Percentiles rank a stretch among this genome's conserved stretches.
Conservation (phyloP, 1,140 invertebrate species). For the Trissolcus basalis region DNA sequence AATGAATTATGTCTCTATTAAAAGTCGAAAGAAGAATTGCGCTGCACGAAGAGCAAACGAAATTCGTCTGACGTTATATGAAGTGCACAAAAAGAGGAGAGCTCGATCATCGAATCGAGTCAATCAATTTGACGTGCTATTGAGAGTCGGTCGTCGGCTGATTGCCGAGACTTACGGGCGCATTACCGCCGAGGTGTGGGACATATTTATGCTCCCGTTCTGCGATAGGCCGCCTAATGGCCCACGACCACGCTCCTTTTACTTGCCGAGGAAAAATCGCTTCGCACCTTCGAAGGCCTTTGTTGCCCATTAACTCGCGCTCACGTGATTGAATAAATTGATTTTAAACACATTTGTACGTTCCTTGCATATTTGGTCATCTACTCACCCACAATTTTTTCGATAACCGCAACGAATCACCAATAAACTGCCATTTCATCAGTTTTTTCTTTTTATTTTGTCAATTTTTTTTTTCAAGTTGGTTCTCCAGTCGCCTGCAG, state of each 20-base stretch:
- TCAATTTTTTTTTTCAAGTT: too few relatives aligned
- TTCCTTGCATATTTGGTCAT: neutral
- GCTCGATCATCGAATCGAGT: constrained; percentile 23
- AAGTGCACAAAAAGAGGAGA: too few relatives aligned
- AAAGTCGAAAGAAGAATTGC: too few relatives aligned
- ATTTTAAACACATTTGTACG: neutral
- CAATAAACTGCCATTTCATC: too few relatives aligned
- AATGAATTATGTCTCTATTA: too few relatives aligned
- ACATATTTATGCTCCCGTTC: constrained; percentile 69
- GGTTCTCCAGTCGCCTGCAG: too few relatives aligned
- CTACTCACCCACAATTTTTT: too few relatives aligned
- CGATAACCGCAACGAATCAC: too few relatives aligned
- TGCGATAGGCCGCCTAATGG: constrained; percentile 70
- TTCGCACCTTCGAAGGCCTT: constrained; percentile 20
- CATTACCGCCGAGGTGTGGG: constrained; percentile 69
- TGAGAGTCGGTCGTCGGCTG: too few relatives aligned
- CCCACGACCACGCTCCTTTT: constrained; percentile 58
- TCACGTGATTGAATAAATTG: constrained; percentile 17
- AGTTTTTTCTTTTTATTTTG: too few relatives aligned
- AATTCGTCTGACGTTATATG: too few relatives aligned
- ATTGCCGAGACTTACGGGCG: constrained; percentile 68
- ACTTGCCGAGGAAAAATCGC: constrained; percentile 25
- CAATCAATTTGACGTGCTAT: constrained; percentile 45
- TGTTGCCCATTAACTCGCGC: constrained; percentile 25
- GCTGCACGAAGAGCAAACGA: too few relatives aligned